Conservation (phyloP, 2,113 vertebrate species). For the Panthera tigris region DNA sequence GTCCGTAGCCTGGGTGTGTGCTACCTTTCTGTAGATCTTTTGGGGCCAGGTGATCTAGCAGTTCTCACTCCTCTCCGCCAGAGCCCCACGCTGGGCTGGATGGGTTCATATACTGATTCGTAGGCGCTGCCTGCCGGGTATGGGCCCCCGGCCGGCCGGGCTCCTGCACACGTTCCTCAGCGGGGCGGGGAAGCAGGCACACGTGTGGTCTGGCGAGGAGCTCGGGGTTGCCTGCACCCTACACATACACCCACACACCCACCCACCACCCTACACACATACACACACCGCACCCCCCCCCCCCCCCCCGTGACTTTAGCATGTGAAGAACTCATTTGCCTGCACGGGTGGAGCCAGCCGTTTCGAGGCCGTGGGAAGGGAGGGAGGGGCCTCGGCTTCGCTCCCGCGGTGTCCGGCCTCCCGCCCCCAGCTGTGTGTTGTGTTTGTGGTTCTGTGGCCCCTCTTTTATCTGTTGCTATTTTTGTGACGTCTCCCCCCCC, state of each 20-base stretch:
- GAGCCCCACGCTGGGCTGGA: background rate
- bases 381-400: background rate
- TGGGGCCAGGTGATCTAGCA: background rate
- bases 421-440: background rate
- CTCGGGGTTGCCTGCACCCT: background rate
- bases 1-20: background rate
- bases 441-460: constrained; percentile 44
- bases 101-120: background rate
- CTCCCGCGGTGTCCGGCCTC: no score
- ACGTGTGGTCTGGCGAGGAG: background rate
- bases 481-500: constrained; percentile 24
- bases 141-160: background rate
- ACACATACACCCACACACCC: no score
- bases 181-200: background rate
- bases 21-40: background rate
- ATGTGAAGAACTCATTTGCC: background rate
- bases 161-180: background rate
- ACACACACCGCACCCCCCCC: no score
- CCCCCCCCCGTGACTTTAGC: background rate
- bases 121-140: background rate
- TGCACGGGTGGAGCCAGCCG: background rate
- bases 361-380: background rate
- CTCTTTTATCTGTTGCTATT: constrained; percentile 45
- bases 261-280: no score
- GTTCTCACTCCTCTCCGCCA: background rate